Base-by-base conservation (phyloP, 1,140 invertebrate species). In the Formica selysi region DNA sequence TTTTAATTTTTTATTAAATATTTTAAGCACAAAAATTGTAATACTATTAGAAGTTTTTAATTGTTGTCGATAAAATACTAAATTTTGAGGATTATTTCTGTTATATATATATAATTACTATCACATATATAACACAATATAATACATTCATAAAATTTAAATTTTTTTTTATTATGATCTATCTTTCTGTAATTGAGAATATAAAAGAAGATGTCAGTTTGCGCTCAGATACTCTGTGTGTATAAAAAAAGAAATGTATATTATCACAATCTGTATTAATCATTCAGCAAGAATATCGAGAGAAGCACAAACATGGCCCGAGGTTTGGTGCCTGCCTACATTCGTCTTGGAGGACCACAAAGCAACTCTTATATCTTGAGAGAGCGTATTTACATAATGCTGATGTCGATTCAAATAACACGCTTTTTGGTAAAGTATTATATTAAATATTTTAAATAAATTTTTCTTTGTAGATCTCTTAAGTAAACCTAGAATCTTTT, bases 321-420 rank as follows among this genome's bases (percentile, higher is more conserved):
- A 85, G 96, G 96, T 10, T 89, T 97, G 16, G 94, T 95, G 10
- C 97, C 97, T 5, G 96, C 96, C 0, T 97, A 96, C 90, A 91
- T 97, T 10, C 95, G 96, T 16, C 94, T 97, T 32, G 96, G 95
- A 36, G 96, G 96, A 19, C 95, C 96, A 0, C 95, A 95, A 73
- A 96, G 96, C n/a, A 93, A 95, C 3, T 94, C 94, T 48, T 94
- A 96, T 67, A 93, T 93, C 22, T 96, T 96, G 88, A 93, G 67
- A 93, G 94, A 85, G 74, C 90, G 0, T 36, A 92, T 74, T 80
- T 93, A 1, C 93, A 95, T 3, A 92, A 95, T 2, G 19, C 62
- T 6, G 44, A 71, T 1, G 32, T 26, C 5, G 79, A 92, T 76
- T 57, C 86, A 22, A 73, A 85, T 38, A 86, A 84, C 36, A 83